Evolutionary conservation across 2,888 invertebrate genomes (phyloP).

Genomic region (Mamestra brassicae): DNA sequence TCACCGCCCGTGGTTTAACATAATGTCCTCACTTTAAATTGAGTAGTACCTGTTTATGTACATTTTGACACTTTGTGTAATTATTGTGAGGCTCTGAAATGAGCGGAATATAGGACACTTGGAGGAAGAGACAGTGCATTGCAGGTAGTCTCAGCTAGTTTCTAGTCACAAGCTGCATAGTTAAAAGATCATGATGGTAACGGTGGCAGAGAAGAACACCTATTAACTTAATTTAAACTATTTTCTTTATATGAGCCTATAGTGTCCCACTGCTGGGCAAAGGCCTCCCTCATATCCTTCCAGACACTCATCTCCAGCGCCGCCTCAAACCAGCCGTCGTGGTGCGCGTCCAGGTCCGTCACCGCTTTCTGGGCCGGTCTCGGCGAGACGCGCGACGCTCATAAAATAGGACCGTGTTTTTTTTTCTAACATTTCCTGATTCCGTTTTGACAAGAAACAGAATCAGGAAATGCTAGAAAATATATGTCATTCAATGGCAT

Average conservation of each 20-base stretch:
- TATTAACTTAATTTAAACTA: too few species aligned
- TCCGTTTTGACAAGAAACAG: neutral
- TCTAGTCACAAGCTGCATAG: neutral
- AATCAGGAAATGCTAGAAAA: too few species aligned
- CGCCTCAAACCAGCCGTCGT: too few species aligned
- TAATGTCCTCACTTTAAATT: constrained; percentile 60
- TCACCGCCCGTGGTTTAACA: constrained; percentile 73
- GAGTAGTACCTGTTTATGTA: constrained; percentile 67
- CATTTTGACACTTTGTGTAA: constrained; percentile 70
- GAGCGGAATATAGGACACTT: constrained; percentile 7
- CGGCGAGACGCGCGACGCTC: too few species aligned
- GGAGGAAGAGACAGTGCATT: neutral
- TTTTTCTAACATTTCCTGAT: neutral
- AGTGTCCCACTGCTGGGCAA: too few species aligned
- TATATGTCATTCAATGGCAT: too few species aligned
- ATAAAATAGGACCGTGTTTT: neutral
- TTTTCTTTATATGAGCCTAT: too few species aligned
- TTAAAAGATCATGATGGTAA: neutral
- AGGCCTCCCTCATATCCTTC: too few species aligned
- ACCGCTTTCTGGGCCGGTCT: too few species aligned
- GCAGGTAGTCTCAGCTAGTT: neutral
- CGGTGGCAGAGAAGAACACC: neutral
- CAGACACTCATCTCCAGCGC: too few species aligned
- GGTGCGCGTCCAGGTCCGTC: too few species aligned
- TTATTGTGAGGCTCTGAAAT: constrained; percentile 38